Base-by-base conservation (phyloP, 1,140 invertebrate species). In the Idris sp. region DNA sequence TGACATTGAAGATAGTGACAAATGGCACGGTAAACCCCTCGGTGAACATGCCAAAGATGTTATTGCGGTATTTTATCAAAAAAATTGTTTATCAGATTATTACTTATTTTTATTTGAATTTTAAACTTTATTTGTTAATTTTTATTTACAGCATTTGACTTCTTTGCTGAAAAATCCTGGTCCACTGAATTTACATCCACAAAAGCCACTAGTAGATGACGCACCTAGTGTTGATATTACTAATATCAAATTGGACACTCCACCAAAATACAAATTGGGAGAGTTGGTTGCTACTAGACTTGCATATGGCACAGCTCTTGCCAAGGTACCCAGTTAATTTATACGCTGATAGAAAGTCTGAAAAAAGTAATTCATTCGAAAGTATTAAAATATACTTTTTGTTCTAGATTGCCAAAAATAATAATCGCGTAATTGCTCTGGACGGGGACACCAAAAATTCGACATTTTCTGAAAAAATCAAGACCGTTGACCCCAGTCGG, bases 381-480 rank as follows among this genome's bases (percentile, higher is more conserved):
- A n/a, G n/a, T n/a, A n/a, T n/a, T n/a, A n/a, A n/a, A n/a, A n/a
- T n/a, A n/a, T n/a, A n/a, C n/a, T n/a, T n/a, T n/a, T n/a, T n/a
- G n/a, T 67, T 79, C 13, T 15, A 86, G 88, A 89, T 95, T 54
- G 97, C 94, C 0, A 91, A 94, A 62, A 92, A 89, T 61, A 97
- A 97, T 86, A 79, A 90, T 10, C 89, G 96, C 51, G 95, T 99
- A 4, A 92, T 99, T 81, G 96, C 95, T 43, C 84, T 98, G 40
- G 97, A 99, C 86, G 97, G 95, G 41, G 98, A 99, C 83, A 99
- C 97, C 22, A 99, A 99, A 88, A 99, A 99, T 85, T 99, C 97
- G 0, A 99, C 98, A 0, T 99, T 93, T 86, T 94, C 98, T 11
- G 95, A 98, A 48, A 98, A 97, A 84, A 91, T 99, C 38, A 94